These are phyloP conservation scores for Melanotaenia nigrans DNA, from an alignment of 2,797 vertebrate species.

Conservation along the genomic window DNA sequence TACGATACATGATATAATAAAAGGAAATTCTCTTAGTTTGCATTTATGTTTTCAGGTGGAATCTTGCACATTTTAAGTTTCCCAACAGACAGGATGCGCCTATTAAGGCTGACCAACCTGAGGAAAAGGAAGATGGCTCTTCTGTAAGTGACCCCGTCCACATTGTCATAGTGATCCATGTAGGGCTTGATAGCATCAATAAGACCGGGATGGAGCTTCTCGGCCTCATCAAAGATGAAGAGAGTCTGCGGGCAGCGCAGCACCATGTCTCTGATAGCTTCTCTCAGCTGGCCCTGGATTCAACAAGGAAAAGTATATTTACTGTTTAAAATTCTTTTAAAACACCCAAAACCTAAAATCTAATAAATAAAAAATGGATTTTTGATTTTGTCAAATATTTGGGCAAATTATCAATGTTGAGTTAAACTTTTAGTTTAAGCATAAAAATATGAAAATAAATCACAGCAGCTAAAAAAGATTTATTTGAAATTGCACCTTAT, in stretches of 20 bases:
- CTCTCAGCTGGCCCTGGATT: slow-evolving; percentile 86
- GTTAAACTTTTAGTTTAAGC: not conserved
- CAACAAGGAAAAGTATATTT: not conserved
- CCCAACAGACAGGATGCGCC: not conserved
- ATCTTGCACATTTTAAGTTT: too few species aligned
- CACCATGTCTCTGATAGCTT: slow-evolving; percentile 85
- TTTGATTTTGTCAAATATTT: not conserved
- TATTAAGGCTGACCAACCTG: slow-evolving; percentile 81
- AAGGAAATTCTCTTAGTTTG: too few species aligned
- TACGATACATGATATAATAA: too few species aligned
- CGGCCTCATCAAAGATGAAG: slow-evolving; percentile 95
- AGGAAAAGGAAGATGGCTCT: slow-evolving; percentile 93
- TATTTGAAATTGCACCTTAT: not conserved
- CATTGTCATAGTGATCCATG: slow-evolving; percentile 81
- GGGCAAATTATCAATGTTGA: not conserved
- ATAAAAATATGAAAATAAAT: not conserved
- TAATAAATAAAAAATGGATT: not conserved
- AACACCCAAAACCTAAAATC: not conserved
- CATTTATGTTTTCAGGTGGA: too few species aligned
- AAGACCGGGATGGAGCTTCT: slow-evolving; percentile 92
- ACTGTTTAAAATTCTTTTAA: not conserved
- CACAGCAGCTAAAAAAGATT: not conserved
- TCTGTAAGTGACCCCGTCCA: slow-evolving; percentile 73
- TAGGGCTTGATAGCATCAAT: slow-evolving; percentile 90
- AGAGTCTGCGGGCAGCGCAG: slow-evolving; percentile 88